These are phyloP conservation scores for Mesorhabditis spiculigera DNA, from an alignment of 2,888 invertebrate genomes.

Conservation along the genomic window DNA sequence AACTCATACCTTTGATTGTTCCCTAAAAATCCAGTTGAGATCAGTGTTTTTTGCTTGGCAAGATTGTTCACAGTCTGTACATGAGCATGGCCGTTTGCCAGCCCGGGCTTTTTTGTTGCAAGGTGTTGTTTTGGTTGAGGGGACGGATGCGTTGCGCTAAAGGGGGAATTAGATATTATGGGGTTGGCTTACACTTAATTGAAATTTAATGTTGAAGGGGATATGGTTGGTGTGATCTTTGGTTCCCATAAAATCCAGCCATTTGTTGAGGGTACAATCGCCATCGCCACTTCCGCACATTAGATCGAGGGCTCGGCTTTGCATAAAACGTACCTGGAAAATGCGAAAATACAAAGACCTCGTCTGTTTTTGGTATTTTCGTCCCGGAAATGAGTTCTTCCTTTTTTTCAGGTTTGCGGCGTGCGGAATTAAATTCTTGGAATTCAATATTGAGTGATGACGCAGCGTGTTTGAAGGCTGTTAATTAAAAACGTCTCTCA, in stretches of 20 bases:
- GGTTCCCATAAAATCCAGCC: constrained; percentile 62
- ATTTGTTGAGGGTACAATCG: constrained; percentile 68
- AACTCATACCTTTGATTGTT: not conserved
- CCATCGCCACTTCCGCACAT: constrained; percentile 12
- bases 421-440: not conserved
- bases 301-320: constrained; percentile 62
- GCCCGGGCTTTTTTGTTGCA: constrained; percentile 1
- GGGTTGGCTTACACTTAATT: too few species aligned
- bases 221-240: constrained; percentile 35
- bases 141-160: constrained; percentile 64
- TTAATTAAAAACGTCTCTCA: constrained; percentile 10
- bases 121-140: not conserved
- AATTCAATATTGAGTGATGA: constrained; percentile 67
- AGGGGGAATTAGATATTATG: not conserved
- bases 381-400: too few species aligned
- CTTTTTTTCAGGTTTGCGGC: too few species aligned
- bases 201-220: constrained; percentile 57
- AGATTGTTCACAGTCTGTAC: constrained; percentile 6
- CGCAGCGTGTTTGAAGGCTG: too few species aligned
- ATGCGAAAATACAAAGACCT: constrained; percentile 34
- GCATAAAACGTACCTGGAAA: constrained; percentile 69
- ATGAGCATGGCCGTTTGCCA: not conserved
- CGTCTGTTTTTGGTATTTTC: too few species aligned
- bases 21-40: not conserved
- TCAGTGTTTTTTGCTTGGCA: not conserved